Conservation (phyloP, 2,797 vertebrate species). For the Saxicola maurus region DNA sequence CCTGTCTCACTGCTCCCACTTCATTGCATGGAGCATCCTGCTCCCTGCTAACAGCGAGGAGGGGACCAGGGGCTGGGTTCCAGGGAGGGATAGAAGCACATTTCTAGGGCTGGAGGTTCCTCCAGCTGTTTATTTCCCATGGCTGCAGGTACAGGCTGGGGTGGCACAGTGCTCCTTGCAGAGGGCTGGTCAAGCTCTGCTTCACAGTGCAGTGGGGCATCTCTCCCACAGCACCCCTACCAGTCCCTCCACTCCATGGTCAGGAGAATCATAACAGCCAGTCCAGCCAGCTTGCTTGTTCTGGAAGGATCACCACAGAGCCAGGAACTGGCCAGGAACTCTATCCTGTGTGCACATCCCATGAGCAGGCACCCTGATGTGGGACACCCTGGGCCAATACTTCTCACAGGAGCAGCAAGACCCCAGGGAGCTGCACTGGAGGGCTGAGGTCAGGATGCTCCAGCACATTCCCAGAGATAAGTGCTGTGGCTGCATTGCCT, state of each 20-base stretch:
- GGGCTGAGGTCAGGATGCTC: neutral
- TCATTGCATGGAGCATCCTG: neutral
- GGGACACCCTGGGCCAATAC: neutral
- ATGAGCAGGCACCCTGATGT: accelerated
- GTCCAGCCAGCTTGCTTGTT: accelerated
- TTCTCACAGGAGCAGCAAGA: accelerated
- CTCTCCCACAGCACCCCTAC: neutral
- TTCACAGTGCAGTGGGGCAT: neutral
- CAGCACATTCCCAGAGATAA: neutral
- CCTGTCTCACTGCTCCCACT: neutral
- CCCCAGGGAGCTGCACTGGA: accelerated
- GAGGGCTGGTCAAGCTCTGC: neutral
- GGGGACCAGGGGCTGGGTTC: neutral
- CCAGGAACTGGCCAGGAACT: accelerated
- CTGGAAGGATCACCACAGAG: neutral
- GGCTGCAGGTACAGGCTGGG: neutral
- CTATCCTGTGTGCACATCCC: neutral
- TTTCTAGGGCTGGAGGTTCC: neutral
- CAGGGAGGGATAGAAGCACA: neutral
- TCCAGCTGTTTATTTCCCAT: neutral
- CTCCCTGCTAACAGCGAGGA: accelerated
- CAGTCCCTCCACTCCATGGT: neutral
- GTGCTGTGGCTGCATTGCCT: accelerated
- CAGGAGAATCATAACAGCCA: neutral
- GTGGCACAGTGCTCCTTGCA: neutral